Percentiles rank a stretch among this genome's conserved stretches.
phyloP scores from a whole-genome alignment of 2,113 vertebrate genomes.

The Oncorhynchus kisutch region DNA sequence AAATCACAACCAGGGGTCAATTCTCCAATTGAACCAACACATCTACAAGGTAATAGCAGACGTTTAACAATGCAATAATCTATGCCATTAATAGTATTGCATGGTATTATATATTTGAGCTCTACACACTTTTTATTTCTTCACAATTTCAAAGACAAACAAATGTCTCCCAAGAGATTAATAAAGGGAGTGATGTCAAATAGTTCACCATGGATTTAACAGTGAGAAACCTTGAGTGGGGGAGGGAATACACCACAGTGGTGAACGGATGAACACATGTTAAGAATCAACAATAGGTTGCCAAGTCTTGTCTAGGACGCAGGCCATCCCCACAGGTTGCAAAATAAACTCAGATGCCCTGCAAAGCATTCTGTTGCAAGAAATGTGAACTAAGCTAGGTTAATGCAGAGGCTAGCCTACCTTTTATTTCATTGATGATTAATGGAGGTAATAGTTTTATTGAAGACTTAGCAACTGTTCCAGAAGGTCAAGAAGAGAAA shows the following conservation, averaged over 20 bases:
- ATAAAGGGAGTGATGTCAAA: conserved; percentile 61
- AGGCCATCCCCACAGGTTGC: conserved; percentile 78
- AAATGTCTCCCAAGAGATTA: conserved; percentile 41
- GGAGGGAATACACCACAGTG: conserved; percentile 51
- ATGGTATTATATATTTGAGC: background rate
- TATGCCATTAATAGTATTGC: background rate
- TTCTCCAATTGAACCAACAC: background rate
- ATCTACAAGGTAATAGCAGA: background rate
- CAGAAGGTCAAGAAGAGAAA: conserved; percentile 18
- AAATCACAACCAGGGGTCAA: conserved; percentile 2
- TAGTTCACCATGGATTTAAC: conserved; percentile 57
- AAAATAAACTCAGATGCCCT: conserved; percentile 77
- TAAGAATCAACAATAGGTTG: conserved; percentile 74
- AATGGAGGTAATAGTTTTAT: conserved; percentile 14
- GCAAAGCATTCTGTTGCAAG: conserved; percentile 67
- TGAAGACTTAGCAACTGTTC: conserved; percentile 16
- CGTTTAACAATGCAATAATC: background rate
- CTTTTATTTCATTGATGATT: conserved; percentile 22
- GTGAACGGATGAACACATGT: conserved; percentile 75
- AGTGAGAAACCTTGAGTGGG: conserved; percentile 53
- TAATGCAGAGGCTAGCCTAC: background rate
- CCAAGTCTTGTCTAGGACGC: conserved; percentile 73
- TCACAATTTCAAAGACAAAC: conserved; percentile 47
- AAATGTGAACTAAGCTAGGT: conserved; percentile 67
- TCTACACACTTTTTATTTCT: conserved; percentile 28